A percentile compares a stretch with the other conserved stretches of the same genome.
These are phyloP conservation scores for Struthidea cinerea DNA, from an alignment of 2,113 vertebrate genomes.

Conservation along the genomic window DNA sequence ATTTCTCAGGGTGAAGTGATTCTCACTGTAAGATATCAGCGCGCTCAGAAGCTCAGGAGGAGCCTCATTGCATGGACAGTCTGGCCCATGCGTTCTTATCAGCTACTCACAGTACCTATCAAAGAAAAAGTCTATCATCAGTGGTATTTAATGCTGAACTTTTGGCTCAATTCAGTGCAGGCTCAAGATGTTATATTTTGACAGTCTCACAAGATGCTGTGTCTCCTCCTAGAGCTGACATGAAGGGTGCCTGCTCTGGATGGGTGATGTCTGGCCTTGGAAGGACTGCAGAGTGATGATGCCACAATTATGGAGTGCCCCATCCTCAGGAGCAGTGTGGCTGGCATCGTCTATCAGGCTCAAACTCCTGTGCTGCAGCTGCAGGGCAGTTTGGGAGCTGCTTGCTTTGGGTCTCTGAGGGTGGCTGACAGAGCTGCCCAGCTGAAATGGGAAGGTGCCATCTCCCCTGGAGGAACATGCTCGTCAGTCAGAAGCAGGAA, in stretches of 20 bases:
- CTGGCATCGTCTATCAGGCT: not conserved
- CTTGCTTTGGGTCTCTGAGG: fast-evolving
- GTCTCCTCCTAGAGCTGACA: not conserved
- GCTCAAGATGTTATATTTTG: not conserved
- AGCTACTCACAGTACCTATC: not conserved
- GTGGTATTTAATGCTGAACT: not conserved
- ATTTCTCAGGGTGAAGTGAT: not conserved
- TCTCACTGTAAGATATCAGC: not conserved
- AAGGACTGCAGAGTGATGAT: not conserved
- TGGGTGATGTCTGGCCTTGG: not conserved
- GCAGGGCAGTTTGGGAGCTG: not conserved
- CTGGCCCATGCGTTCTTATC: not conserved
- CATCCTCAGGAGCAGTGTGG: fast-evolving
- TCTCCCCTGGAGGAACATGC: not conserved
- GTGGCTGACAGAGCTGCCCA: not conserved
- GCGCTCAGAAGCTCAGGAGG: slow-evolving; percentile 1
- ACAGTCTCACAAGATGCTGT: not conserved
- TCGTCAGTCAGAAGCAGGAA: not conserved
- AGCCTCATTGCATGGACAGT: not conserved
- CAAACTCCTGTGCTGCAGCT: not conserved
- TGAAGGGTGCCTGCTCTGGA: fast-evolving
- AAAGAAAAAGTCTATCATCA: not conserved
- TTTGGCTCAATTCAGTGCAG: not conserved
- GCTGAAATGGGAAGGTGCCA: not conserved
- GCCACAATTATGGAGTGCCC: not conserved